phyloP scores from a whole-genome alignment of 1,140 invertebrate genomes.

The Drosophila aff. region DNA sequence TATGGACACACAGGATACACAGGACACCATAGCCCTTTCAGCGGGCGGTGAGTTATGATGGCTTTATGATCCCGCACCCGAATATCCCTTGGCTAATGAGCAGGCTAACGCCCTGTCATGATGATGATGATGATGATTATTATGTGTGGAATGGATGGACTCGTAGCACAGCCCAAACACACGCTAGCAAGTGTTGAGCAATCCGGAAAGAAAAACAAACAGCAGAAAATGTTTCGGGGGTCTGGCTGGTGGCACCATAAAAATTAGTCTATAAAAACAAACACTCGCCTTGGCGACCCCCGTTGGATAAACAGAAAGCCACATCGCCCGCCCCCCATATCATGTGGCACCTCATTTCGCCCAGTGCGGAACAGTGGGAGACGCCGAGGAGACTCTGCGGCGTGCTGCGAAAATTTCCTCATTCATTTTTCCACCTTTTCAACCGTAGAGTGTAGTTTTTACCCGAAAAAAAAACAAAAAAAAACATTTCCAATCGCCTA shows the following conservation, averaged over 20 bases:
- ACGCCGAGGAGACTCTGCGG: constrained; percentile 37
- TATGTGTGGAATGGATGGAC: constrained; percentile 52
- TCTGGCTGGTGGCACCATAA: constrained; percentile 64
- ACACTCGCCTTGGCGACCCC: constrained; percentile 73
- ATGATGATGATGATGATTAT: constrained; percentile 77
- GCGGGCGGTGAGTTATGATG: constrained; percentile 76
- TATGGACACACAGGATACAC: constrained; percentile 35
- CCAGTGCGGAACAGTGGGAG: constrained; percentile 39
- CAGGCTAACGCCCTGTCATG: constrained; percentile 79
- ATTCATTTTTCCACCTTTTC: constrained; percentile 51
- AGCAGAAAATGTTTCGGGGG: constrained; percentile 32
- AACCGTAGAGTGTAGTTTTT: constrained; percentile 16
- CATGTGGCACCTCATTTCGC: constrained; percentile 68
- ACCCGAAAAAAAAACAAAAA: not conserved
- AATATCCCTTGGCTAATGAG: constrained; percentile 75
- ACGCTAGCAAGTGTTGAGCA: constrained; percentile 68
- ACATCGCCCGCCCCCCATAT: constrained; percentile 41
- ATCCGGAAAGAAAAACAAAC: constrained; percentile 70
- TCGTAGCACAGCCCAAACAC: constrained; percentile 29
- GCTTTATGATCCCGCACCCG: constrained; percentile 69
- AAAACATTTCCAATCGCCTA: constrained; percentile 53
- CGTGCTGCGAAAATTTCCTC: constrained; percentile 77
- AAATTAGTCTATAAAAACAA: constrained; percentile 83
- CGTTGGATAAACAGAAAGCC: constrained; percentile 78
- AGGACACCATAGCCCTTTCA: constrained; percentile 61